Evolutionary conservation across 2,797 vertebrate genomes (phyloP).

Genomic region (Bovichtus variegatus): DNA sequence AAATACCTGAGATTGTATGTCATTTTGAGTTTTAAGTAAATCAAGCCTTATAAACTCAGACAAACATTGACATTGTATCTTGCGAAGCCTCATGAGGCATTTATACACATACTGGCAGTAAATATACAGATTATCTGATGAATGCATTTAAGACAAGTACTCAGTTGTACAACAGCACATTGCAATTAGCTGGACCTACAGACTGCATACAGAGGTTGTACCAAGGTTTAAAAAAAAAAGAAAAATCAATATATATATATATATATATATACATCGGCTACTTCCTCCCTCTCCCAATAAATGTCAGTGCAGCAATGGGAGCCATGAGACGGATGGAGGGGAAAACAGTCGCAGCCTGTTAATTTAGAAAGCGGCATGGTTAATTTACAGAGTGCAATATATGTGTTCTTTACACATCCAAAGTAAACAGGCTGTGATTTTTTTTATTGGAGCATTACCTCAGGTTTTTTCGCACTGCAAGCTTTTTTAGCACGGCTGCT

Average conservation of each 20-base stretch:
- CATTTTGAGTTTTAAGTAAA: background rate
- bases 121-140: conserved; percentile 8
- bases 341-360: conserved; percentile 67
- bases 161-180: conserved; percentile 29
- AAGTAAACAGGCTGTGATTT: conserved; percentile 68
- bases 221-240: conserved; percentile 51
- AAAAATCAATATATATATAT: conserved; percentile 68
- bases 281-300: conserved; percentile 66
- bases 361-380: conserved; percentile 46
- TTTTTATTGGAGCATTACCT: conserved; percentile 69
- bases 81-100: background rate
- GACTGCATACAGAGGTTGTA: conserved; percentile 51
- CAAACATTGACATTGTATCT: background rate
- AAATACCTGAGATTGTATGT: background rate
- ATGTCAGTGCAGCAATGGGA: conserved; percentile 51
- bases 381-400: conserved; percentile 67
- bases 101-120: background rate
- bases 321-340: conserved; percentile 20
- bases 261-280: conserved; percentile 64
- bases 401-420: conserved; percentile 65
- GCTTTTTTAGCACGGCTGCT: conserved; percentile 33
- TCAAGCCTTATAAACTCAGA: background rate
- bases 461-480: conserved; percentile 27
- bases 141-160: conserved; percentile 36
- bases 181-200: conserved; percentile 25